phyloP scores from a whole-genome alignment of 2,888 invertebrate species.

The Limnephilus rhombicus region DNA sequence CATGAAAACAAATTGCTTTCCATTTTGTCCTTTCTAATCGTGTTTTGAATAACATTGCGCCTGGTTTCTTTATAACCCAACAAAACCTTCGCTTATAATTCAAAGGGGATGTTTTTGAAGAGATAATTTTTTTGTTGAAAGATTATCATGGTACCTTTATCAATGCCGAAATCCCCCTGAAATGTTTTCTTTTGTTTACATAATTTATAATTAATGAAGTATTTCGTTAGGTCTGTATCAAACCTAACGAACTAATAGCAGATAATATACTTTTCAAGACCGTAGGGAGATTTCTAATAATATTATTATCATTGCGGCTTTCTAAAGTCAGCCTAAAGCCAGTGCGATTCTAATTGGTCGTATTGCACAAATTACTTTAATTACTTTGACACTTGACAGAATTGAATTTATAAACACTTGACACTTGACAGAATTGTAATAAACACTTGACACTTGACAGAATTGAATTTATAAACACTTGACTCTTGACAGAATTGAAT shows the following conservation, averaged over 20 bases:
- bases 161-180: not conserved
- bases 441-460: not conserved
- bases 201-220: not conserved
- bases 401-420: too few relatives aligned
- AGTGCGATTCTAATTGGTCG: not conserved
- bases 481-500: not conserved
- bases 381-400: not conserved
- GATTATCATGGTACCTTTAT: not conserved
- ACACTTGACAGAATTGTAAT: not conserved
- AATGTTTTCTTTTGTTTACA: not conserved
- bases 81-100: constrained; percentile 12
- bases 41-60: constrained; percentile 29
- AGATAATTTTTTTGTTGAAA: not conserved
- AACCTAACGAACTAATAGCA: not conserved
- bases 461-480: too few relatives aligned
- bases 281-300: too few relatives aligned
- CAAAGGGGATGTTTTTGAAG: constrained; percentile 8
- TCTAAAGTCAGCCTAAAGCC: not conserved
- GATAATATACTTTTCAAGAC: too few relatives aligned
- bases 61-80: constrained; percentile 5
- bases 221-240: not conserved
- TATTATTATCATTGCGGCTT: not conserved
- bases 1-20: constrained; percentile 47
- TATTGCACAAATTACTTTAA: not conserved
- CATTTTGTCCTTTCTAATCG: constrained; percentile 26